Evolutionary conservation across 2,113 vertebrate genomes (phyloP), one percentile per base, ranked within the genome.

Genomic region (Odocoileus virginianus): DNA sequence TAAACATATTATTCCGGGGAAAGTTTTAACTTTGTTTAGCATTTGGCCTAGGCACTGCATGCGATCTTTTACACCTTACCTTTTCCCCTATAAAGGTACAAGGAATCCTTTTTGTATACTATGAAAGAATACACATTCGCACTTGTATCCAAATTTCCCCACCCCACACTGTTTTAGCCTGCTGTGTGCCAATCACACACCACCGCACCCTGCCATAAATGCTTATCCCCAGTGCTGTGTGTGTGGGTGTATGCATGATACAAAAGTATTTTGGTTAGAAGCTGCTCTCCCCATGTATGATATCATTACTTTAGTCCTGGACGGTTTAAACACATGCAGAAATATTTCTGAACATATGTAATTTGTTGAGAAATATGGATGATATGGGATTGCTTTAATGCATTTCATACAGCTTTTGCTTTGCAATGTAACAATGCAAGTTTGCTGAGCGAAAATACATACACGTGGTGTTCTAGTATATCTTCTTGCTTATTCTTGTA

Each of bases 111-210:
- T 94, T 25, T 45, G 33, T 64, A 40, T n/a, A 52, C 27, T 61
- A 27, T 54, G 57, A 88, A 94, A 74, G 40, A 92, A 92, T 27
- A 40, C 23, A 84, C 87, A 28, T 94, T 97, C 78, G 3, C 61
- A 84, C 52, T 89, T 86, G 2, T 30, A 25, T 43, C 54, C 36
- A 79, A 10, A 86, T 97, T 98, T 98, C 97, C 97, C 98, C 95
- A 98, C 97, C 98, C 55, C 64, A 97, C 98, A 98, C 98, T 98
- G 95, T 67, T 87, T 3, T 27, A 60, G 79, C 89, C 89, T 94
- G 94, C 94, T 94, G 36, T 58, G 92, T 94, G 93, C 93, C 61
- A 28, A 36, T 33, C 61, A 67, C n/a, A 33, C 36, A 28, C 81
- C 52, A 23, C 84, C 1, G 25, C 50, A 2, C 91, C 78, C 60